Conservation (phyloP, 2,113 vertebrate species). For the Takifugu bimaculatus region DNA sequence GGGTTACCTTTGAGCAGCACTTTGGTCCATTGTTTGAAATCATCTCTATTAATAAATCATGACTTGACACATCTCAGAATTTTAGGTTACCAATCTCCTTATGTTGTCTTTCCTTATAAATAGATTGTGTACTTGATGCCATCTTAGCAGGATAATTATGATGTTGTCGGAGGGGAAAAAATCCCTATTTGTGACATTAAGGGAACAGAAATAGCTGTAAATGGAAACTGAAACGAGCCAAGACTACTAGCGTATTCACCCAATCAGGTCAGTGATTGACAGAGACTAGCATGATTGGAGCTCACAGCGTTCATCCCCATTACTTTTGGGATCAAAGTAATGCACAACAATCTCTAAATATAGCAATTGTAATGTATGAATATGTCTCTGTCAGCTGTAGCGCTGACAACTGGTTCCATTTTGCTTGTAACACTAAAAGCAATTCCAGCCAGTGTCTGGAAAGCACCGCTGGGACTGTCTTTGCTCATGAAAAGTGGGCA, state of each 20-base stretch:
- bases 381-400: conserved; percentile 40
- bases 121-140: too few relatives aligned
- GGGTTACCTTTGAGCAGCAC: too few relatives aligned
- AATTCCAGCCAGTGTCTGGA: conserved; percentile 21
- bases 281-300: conserved; percentile 16
- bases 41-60: too few relatives aligned
- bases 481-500: conserved; percentile 9
- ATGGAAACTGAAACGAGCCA: background rate
- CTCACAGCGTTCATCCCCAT: conserved; percentile 27
- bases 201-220: conserved; percentile 16
- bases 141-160: too few relatives aligned
- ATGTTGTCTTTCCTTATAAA: too few relatives aligned
- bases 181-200: background rate
- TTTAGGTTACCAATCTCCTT: too few relatives aligned
- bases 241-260: conserved; percentile 10
- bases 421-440: conserved; percentile 32
- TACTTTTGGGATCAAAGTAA: conserved; percentile 46
- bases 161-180: background rate
- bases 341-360: conserved; percentile 64
- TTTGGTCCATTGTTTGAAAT: too few relatives aligned
- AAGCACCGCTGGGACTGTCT: conserved; percentile 21
- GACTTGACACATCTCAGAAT: too few relatives aligned
- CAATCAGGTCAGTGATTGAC: conserved; percentile 22
- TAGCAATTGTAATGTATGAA: conserved; percentile 55
- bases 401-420: conserved; percentile 53